Evolutionary conservation across 2,888 invertebrate genomes (phyloP), one percentile per base, ranked within the genome.

Genomic region (Allolobophora icterica): DNA sequence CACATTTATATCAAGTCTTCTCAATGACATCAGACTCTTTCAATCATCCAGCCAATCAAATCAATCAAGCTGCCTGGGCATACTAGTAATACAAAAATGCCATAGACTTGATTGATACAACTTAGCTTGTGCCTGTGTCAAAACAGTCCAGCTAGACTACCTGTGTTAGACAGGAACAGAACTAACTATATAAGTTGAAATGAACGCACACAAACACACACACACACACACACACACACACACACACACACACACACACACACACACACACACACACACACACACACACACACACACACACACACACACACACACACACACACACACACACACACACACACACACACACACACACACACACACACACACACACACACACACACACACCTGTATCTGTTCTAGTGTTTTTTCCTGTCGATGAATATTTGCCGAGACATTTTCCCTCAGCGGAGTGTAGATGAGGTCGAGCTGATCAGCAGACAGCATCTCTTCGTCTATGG

Each of bases 361-460:
- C 34, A 95, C 95, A n/a, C n/a, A n/a, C n/a, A n/a, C 84, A 17
- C 17, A 17, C 15, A 42, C 42, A 42, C 52, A 52, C 52, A 52
- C 52, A 52, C 52, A 24, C 34, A 95, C 95, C 94, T 95, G 95
- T 90, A 95, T 94, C 83, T 94, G 93, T 15, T 94, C 94, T 92
- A 95, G 92, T 2, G 95, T 90, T 38, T 92, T 92, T 38, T 95
- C 95, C 93, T 95, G 95, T 92, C 94, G 93, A 90, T 94, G 93
- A 58, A 97, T 96, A 94, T 97, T 97, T 91, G 97, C 97, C 91
- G 96, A 96, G 21, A 97, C 97, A 96, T 97, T 97, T 92, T 97
- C 96, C 95, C 97, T 97, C 92, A 98, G 96, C 21, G 97, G 97
- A 40, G 97, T 97, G 94, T 97, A 97, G 52, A 97, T 96, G 93